Conservation (phyloP, 2,888 invertebrate genomes). For the Acanthopleura granulata region DNA sequence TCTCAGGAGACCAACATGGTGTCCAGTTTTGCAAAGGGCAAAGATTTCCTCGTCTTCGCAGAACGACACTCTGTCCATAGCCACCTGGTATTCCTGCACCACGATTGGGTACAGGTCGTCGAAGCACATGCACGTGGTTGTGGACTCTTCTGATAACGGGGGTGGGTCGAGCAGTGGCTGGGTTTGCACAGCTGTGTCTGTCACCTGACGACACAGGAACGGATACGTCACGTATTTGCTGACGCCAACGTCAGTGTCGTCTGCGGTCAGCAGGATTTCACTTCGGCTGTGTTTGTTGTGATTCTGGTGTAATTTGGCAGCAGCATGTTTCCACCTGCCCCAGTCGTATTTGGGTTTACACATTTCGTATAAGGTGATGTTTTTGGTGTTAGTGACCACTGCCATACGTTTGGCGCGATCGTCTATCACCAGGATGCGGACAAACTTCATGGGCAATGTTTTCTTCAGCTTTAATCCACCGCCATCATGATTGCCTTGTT, state of each 20-base stretch:
- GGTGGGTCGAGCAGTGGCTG: background rate
- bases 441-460: background rate
- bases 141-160: background rate
- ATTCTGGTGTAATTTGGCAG: background rate
- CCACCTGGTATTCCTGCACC: background rate
- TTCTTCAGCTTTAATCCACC: background rate
- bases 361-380: background rate
- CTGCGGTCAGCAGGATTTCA: background rate
- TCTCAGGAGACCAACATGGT: background rate
- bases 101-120: background rate
- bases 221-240: slow-evolving; percentile 13
- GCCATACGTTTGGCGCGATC: slow-evolving; percentile 5
- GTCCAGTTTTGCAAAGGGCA: background rate
- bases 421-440: background rate
- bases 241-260: background rate
- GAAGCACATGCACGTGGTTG: background rate
- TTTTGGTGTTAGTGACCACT: background rate
- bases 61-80: background rate
- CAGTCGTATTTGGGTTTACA: background rate
- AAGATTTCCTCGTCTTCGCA: background rate
- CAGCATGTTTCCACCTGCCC: background rate
- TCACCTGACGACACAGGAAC: slow-evolving; percentile 4
- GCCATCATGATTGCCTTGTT: background rate
- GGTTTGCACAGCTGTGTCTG: background rate
- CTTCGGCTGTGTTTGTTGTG: background rate